Percentiles rank a stretch among this genome's conserved stretches.
phyloP scores from a whole-genome alignment of 2,113 vertebrate species.

The Pygathrix nemaeus region DNA sequence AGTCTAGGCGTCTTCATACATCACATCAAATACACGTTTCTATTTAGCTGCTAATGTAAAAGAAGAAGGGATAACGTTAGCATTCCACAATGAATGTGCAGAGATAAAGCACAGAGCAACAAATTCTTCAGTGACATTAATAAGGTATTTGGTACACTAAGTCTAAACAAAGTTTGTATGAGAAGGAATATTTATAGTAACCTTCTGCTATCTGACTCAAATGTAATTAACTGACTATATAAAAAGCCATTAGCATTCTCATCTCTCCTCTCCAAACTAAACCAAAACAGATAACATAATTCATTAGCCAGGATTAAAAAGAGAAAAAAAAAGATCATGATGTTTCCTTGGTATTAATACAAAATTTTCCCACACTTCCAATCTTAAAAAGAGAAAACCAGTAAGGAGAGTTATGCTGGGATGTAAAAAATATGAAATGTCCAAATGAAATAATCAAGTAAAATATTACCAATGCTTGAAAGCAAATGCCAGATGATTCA shows the following conservation, averaged over 20 bases:
- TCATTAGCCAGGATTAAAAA: conserved; percentile 33
- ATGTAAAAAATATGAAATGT: not conserved
- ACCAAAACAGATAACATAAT: conserved; percentile 54
- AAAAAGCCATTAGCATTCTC: conserved; percentile 64
- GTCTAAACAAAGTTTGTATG: conserved; percentile 69
- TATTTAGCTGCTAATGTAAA: conserved; percentile 14
- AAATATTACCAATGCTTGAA: not conserved
- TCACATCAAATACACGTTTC: conserved; percentile 52
- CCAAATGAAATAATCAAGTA: not conserved
- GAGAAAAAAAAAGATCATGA: not conserved
- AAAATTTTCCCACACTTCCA: not conserved
- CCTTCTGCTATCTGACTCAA: conserved; percentile 25
- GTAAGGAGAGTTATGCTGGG: not conserved
- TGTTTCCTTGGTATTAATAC: not conserved
- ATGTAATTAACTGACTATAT: conserved; percentile 67
- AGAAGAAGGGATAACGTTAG: conserved; percentile 39
- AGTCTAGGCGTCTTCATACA: not conserved
- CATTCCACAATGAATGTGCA: conserved; percentile 26
- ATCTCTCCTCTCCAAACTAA: conserved; percentile 50
- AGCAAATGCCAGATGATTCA: not conserved
- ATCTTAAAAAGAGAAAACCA: not conserved
- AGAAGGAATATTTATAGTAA: conserved; percentile 67
- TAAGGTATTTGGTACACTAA: conserved; percentile 67
- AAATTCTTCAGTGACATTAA: conserved; percentile 73
- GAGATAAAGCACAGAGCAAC: conserved; percentile 59